These are phyloP conservation scores for Fulmarus glacialis DNA, from an alignment of 2,113 vertebrate genomes.

Conservation along the genomic window DNA sequence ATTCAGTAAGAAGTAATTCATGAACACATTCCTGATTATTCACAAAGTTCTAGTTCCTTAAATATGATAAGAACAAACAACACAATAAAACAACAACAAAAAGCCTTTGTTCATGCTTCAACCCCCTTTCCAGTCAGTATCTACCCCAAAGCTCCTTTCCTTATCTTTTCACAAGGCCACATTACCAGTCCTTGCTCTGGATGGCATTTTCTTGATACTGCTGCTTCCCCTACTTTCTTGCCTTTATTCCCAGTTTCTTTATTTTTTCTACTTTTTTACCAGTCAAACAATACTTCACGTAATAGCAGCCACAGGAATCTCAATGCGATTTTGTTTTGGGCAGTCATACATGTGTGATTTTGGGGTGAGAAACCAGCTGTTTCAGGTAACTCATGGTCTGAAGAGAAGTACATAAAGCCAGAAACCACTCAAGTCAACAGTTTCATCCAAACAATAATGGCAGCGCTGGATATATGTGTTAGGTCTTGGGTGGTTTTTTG, in stretches of 20 bases:
- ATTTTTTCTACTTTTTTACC: neutral
- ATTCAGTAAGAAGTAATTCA: neutral
- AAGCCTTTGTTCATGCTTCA: neutral
- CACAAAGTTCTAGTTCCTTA: neutral
- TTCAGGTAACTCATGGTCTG: neutral
- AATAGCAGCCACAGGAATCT: neutral
- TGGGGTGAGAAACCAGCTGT: neutral
- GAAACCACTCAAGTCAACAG: neutral
- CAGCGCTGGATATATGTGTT: fast-evolving
- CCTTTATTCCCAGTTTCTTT: neutral
- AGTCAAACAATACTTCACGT: neutral
- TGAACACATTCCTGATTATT: neutral
- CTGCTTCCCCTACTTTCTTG: neutral
- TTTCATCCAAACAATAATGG: neutral
- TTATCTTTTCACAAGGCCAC: neutral
- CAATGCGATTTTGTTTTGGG: neutral
- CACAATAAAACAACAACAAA: neutral
- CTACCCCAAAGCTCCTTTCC: neutral
- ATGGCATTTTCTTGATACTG: neutral
- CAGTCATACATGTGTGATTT: neutral
- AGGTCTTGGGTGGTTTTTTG: neutral
- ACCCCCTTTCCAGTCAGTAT: neutral
- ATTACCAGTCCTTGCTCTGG: neutral
- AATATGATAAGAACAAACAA: neutral
- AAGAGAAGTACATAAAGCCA: neutral